Evolutionary conservation across 1,140 invertebrate genomes (phyloP).

Genomic region (Magallana angulata): DNA sequence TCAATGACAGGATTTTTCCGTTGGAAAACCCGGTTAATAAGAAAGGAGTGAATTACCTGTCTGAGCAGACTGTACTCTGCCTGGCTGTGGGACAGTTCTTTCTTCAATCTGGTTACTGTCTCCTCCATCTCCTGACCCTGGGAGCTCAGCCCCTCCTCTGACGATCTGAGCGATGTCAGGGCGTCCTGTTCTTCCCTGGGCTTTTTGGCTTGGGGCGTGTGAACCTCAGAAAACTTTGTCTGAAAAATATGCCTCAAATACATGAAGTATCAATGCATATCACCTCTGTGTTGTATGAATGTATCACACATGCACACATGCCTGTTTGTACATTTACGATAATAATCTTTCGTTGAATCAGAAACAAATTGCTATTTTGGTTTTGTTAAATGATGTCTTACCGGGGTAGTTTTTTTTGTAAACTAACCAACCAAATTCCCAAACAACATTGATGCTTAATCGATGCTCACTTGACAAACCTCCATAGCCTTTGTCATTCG

Average conservation of each 20-base stretch:
- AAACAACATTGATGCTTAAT: neutral
- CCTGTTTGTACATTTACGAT: no score
- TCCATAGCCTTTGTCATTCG: conserved; percentile 48
- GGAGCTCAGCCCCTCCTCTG: conserved; percentile 34
- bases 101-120: conserved; percentile 29
- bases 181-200: conserved; percentile 5
- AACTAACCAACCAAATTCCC: neutral
- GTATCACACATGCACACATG: no score
- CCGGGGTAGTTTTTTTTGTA: no score
- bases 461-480: conserved; percentile 58
- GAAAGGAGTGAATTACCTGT: conserved; percentile 42
- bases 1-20: no score
- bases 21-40: neutral
- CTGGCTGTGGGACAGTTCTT: conserved; percentile 47
- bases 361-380: no score
- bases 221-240: conserved; percentile 53
- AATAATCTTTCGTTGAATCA: no score
- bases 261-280: neutral
- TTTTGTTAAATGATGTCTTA: no score
- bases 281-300: no score
- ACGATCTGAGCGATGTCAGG: conserved; percentile 8
- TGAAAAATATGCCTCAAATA: conserved; percentile 37
- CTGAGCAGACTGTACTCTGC: conserved; percentile 51
- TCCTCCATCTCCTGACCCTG: conserved; percentile 37
- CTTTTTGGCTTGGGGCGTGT: conserved; percentile 40